Evolutionary conservation across 2,797 vertebrate species (phyloP).

Genomic region (Hoplostethus atlanticus): DNA sequence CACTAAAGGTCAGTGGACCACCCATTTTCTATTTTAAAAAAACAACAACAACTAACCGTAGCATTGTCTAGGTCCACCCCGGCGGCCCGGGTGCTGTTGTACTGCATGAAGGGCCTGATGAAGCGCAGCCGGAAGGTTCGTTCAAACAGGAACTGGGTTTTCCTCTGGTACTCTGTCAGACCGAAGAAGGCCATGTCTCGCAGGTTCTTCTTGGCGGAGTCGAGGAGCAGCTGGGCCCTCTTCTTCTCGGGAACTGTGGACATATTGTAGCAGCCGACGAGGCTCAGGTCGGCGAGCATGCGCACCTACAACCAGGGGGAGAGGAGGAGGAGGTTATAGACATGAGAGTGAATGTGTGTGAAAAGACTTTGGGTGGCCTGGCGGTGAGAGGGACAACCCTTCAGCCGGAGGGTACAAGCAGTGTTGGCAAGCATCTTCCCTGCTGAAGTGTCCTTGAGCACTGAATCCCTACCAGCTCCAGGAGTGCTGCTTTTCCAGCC

Average conservation of each 20-base stretch:
- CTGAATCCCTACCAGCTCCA: no score
- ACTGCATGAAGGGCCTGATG: constrained; percentile 99
- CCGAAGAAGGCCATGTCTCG: constrained; percentile 99
- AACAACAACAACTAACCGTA: constrained; percentile 78
- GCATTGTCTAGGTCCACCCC: constrained; percentile 94
- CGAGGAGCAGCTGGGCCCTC: constrained; percentile 94
- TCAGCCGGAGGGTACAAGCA: not conserved
- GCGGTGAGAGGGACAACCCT: not conserved
- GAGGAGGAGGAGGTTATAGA: not conserved
- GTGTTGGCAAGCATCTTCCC: no score
- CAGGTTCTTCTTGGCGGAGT: constrained; percentile 98
- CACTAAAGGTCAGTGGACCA: not conserved
- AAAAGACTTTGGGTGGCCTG: not conserved
- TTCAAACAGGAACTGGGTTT: constrained; percentile 99
- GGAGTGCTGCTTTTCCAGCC: no score
- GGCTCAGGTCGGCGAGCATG: constrained; percentile 96
- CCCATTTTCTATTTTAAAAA: not conserved
- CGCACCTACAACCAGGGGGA: constrained; percentile 84
- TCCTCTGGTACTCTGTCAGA: constrained; percentile 98
- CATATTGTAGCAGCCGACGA: constrained; percentile 99
- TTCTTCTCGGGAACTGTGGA: constrained; percentile 96
- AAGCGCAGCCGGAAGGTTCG: constrained; percentile 97
- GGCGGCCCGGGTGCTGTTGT: constrained; percentile 96
- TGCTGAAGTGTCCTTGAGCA: no score
- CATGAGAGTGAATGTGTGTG: not conserved